Evolutionary conservation across 2,113 vertebrate species (phyloP).

Genomic region (Casuarius casuarius): DNA sequence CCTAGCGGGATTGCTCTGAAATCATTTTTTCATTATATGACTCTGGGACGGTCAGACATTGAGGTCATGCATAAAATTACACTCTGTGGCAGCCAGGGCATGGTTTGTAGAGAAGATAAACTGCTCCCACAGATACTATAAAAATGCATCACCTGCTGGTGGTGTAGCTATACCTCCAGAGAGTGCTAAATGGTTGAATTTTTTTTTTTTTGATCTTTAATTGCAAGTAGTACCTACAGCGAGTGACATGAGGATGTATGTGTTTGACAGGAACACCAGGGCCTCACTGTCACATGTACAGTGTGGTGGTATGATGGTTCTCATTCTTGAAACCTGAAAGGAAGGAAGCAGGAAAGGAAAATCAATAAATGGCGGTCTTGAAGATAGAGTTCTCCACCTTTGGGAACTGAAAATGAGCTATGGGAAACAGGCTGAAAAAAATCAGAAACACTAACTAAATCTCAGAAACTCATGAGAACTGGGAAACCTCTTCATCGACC

Average conservation of each 20-base stretch:
- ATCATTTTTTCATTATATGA: background rate
- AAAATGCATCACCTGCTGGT: background rate
- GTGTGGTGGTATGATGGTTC: background rate
- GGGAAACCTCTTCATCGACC: background rate
- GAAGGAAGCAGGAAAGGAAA: background rate
- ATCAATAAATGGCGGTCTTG: background rate
- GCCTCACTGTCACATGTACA: background rate
- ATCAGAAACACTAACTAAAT: background rate
- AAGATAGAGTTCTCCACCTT: background rate
- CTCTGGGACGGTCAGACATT: background rate
- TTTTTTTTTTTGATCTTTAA: background rate
- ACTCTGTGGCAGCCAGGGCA: background rate
- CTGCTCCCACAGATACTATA: background rate
- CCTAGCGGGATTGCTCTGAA: background rate
- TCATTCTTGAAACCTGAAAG: background rate
- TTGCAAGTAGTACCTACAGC: background rate
- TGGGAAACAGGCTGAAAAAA: background rate
- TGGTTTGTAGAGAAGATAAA: background rate
- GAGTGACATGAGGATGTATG: background rate
- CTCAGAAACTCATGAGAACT: background rate
- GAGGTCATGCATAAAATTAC: background rate
- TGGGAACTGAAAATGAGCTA: background rate
- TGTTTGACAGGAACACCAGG: background rate
- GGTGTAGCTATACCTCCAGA: background rate
- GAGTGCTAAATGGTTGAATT: background rate